phyloP scores from a whole-genome alignment of 30 jellyfish, hydroid and myxozoan genomes.

The Haliclystus octoradiatus region DNA sequence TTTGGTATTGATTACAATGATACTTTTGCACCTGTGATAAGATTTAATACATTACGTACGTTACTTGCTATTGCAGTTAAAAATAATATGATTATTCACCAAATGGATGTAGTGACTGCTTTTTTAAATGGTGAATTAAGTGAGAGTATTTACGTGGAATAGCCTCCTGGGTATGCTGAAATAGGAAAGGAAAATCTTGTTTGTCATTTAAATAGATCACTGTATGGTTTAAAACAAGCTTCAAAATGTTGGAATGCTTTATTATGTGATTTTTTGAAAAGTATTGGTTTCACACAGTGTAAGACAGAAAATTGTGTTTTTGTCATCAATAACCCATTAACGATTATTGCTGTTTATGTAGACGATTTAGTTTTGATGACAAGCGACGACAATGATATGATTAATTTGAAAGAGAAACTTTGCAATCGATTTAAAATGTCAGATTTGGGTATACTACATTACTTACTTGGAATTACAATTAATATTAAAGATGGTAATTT shows the following conservation, averaged over 20 bases:
- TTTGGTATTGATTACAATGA: too few species aligned
- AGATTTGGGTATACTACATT: constrained; percentile 16
- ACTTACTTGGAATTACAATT: constrained; percentile 19
- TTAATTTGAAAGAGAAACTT: constrained; percentile 1
- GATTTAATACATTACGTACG: not conserved
- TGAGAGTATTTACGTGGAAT: constrained; percentile 7
- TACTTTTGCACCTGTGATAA: too few species aligned
- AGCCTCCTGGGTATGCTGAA: constrained; percentile 10
- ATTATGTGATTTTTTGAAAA: not conserved
- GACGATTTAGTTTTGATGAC: constrained; percentile 21
- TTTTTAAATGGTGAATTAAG: constrained; percentile 20
- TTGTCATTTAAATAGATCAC: constrained; percentile 16
- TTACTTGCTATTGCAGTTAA: not conserved
- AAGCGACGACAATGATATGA: not conserved
- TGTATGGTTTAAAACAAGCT: constrained; percentile 21
- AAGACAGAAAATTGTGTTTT: constrained; percentile 17
- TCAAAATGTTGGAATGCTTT: constrained; percentile 18
- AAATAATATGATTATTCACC: not conserved
- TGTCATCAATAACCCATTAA: not conserved
- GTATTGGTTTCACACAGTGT: constrained; percentile 4
- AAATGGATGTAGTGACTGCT: constrained; percentile 25
- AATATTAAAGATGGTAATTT: not conserved
- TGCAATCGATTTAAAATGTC: constrained; percentile 13
- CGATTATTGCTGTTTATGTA: constrained; percentile 15
- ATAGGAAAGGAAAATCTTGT: constrained; percentile 3